A percentile compares a stretch with the other conserved stretches of the same genome.
These are phyloP conservation scores for Mastacembelus armatus DNA, from an alignment of 2,797 vertebrate species.

Conservation along the genomic window DNA sequence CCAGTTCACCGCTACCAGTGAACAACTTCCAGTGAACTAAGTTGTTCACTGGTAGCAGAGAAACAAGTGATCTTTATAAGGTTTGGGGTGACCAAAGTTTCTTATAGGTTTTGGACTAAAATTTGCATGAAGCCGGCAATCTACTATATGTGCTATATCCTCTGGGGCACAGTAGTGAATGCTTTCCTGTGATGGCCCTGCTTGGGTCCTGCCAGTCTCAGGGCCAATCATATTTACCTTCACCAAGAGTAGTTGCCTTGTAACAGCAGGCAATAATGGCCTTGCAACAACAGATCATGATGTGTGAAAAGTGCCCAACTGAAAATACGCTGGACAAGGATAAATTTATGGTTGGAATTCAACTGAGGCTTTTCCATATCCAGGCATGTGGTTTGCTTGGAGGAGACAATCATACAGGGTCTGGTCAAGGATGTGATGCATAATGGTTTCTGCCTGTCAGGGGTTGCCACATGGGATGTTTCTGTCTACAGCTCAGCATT, in stretches of 20 bases:
- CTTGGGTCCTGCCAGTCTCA: neutral
- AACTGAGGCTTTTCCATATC: neutral
- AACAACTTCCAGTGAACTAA: no score
- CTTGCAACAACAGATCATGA: constrained; percentile 12
- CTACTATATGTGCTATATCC: neutral
- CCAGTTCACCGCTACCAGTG: no score
- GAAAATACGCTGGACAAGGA: constrained; percentile 33
- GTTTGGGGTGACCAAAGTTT: neutral
- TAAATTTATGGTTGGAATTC: constrained; percentile 13
- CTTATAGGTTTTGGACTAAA: neutral
- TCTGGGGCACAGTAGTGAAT: neutral
- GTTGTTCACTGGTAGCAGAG: no score
- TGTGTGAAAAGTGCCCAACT: constrained; percentile 1
- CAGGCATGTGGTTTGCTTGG: neutral
- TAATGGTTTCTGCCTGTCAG: constrained; percentile 16
- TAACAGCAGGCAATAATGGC: neutral
- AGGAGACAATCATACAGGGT: constrained; percentile 13
- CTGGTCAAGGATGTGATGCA: constrained; percentile 30
- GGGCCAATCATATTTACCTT: constrained; percentile 10
- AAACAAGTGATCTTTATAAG: no score
- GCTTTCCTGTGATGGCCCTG: neutral
- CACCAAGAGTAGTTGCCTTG: neutral
- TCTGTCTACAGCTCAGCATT: neutral
- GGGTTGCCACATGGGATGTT: neutral
- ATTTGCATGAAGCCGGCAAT: neutral